phyloP scores from a whole-genome alignment of 2,888 invertebrate species.

The Troilus luridus region DNA sequence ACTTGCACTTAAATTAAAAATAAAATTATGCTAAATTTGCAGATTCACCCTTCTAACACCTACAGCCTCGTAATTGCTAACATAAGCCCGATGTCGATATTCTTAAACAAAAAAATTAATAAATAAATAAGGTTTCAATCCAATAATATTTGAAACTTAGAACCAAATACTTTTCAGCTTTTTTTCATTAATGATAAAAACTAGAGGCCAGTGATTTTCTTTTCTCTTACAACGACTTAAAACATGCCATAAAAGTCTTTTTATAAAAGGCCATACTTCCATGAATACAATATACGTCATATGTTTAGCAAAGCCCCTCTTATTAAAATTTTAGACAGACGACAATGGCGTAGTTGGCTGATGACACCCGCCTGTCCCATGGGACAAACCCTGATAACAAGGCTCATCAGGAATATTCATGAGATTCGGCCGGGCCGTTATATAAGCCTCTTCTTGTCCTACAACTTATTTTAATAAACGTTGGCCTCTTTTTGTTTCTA shows the following conservation, averaged over 20 bases:
- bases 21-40: no score
- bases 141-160: background rate
- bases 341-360: background rate
- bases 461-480: conserved; percentile 43
- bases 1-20: no score
- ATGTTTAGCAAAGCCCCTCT: conserved; percentile 6
- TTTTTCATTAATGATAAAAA: background rate
- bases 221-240: background rate
- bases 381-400: conserved; percentile 29
- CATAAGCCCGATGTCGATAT: no score
- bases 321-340: conserved; percentile 29
- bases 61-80: no score
- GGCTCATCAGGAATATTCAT: conserved; percentile 34
- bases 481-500: background rate
- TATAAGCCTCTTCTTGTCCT: background rate
- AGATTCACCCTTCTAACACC: no score
- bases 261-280: background rate
- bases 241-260: background rate
- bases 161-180: background rate
- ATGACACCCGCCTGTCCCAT: background rate
- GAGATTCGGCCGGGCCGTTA: background rate
- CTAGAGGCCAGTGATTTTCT: background rate
- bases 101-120: no score
- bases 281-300: conserved; percentile 15
- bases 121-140: background rate